Conservation (phyloP, 2,113 vertebrate species). For the Syrmaticus mikado region DNA sequence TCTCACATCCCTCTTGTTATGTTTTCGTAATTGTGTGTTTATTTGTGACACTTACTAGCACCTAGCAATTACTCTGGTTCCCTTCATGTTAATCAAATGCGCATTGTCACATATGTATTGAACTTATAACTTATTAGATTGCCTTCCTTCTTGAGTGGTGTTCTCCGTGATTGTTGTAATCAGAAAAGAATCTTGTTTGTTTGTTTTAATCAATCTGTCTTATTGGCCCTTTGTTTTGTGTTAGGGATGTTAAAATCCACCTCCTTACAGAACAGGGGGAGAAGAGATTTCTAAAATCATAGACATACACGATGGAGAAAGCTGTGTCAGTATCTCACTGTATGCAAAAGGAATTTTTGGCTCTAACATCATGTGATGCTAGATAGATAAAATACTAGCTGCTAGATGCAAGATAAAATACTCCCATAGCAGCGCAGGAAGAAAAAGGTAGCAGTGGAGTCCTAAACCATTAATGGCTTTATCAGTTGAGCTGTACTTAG, state of each 20-base stretch:
- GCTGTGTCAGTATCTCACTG: neutral
- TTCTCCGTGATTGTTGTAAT: neutral
- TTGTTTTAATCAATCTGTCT: neutral
- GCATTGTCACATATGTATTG: neutral
- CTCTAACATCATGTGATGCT: neutral
- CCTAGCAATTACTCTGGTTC: neutral
- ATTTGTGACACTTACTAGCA: neutral
- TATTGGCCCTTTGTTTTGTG: neutral
- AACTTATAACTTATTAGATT: conserved; percentile 13
- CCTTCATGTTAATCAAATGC: neutral
- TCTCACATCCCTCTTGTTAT: neutral
- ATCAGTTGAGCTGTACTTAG: neutral
- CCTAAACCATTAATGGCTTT: neutral
- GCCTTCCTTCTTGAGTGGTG: neutral
- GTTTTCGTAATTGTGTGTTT: neutral
- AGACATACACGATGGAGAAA: neutral
- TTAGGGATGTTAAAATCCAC: neutral
- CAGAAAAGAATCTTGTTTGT: neutral
- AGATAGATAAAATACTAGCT: neutral
- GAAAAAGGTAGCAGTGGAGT: neutral
- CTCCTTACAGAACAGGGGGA: neutral
- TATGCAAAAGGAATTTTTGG: neutral
- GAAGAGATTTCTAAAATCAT: neutral
- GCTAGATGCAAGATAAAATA: neutral
- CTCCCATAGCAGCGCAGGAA: neutral